Evolutionary conservation across 30 jellyfish, hydroid and myxozoan genomes (phyloP).

Genomic region (Kudoa iwatai): DNA sequence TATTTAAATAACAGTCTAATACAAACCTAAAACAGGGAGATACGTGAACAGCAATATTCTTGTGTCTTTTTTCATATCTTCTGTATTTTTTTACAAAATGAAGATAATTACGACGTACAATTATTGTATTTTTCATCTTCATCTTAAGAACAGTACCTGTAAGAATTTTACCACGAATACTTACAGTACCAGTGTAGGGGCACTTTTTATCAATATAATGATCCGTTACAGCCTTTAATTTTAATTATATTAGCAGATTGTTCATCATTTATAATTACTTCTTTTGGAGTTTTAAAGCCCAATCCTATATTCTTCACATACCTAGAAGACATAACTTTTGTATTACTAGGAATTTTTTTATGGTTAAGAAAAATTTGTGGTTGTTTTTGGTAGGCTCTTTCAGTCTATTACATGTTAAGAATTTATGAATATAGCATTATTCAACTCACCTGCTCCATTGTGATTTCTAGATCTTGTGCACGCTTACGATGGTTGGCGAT

Average conservation of each 20-base stretch:
- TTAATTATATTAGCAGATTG: neutral
- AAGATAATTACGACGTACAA: constrained; percentile 51
- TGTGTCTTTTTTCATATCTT: constrained; percentile 69
- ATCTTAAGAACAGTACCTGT: constrained; percentile 45
- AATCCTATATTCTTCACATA: constrained; percentile 29
- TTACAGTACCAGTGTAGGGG: constrained; percentile 80
- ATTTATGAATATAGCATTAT: no score
- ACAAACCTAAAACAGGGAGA: constrained; percentile 81
- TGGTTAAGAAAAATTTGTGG: constrained; percentile 39
- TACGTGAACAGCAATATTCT: constrained; percentile 54
- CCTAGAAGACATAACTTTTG: constrained; percentile 25
- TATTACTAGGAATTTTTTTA: constrained; percentile 23
- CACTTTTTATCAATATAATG: constrained; percentile 73
- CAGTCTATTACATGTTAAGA: constrained; percentile 12
- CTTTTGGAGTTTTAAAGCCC: constrained; percentile 86
- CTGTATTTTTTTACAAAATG: constrained; percentile 79
- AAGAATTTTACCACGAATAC: constrained; percentile 67
- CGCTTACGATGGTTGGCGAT: no score
- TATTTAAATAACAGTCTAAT: no score
- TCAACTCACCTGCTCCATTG: no score
- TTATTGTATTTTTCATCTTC: constrained; percentile 50
- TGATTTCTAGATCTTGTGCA: no score
- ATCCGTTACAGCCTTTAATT: constrained; percentile 35
- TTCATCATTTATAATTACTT: no score
- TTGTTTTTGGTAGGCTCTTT: constrained; percentile 64